Base-by-base conservation (phyloP, 2,888 invertebrate species). In the Isotomurus palustris region DNA sequence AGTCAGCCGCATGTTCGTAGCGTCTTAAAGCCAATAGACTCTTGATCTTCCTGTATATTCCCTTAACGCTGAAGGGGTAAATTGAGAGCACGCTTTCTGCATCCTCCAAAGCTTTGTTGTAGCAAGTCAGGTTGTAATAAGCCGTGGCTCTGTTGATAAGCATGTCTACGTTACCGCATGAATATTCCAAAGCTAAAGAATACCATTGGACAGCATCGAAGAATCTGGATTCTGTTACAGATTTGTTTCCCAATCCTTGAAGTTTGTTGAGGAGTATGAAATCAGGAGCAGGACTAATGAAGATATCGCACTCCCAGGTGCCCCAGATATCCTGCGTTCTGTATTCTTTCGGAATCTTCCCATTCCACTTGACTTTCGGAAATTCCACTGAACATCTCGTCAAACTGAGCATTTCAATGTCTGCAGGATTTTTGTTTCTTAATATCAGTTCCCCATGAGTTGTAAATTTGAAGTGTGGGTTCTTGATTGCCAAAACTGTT, bases 391-490 rank as follows among this genome's bases (percentile, higher is more conserved):
- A 12, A 0, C 51, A 8, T 22, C 14, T 12, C 4, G 44, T 45
- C 21, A 52, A 25, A 27, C 14, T 10, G 3, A 56, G 14, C 6
- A 51, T 6, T 5, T 52, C 43, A n/a, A 56, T 17, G 6, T 56
- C 38, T 2, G 6, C 21, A 8, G 52, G 45, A 36, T 52, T 35
- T 19, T 56, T 52, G 14, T 25, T 21, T 3, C 56, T 29, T 8
- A 56, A 17, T 21, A 32, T 22, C 5, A 32, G 44, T 1, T 52
- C 52, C n/a, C 45, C 52, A 28, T 56, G 51, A 14, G 25, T 25
- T 22, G 56, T 56, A n/a, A 29, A 14, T 36, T 56, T 56, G 4
- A 56, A 38, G 44, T 35, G 52, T n/a, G 56, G 56, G 43, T 56
- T 51, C 24, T 56, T 52, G 1, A 56, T 36, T n/a, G 52, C 56